Percentiles rank a stretch among this genome's conserved stretches.
phyloP scores from a whole-genome alignment of 2,797 vertebrate species.

The Spinus olivaceus region DNA sequence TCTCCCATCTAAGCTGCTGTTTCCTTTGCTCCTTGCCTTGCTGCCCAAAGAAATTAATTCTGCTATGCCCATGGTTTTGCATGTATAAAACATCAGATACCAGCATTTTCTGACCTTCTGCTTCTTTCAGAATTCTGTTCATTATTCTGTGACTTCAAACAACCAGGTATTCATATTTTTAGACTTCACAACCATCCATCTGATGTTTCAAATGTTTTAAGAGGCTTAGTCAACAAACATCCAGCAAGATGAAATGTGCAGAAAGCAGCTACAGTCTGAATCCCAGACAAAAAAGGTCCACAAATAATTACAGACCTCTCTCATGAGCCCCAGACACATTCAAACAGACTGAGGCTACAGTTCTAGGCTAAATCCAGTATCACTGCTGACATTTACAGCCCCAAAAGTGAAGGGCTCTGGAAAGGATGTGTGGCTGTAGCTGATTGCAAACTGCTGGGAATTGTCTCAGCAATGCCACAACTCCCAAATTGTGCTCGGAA shows the following conservation, averaged over 20 bases:
- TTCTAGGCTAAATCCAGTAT: neutral
- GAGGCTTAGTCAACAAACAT: neutral
- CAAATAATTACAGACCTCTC: neutral
- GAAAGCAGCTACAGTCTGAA: neutral
- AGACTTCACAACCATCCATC: neutral
- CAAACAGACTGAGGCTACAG: neutral
- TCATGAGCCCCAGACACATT: neutral
- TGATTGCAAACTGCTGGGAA: neutral
- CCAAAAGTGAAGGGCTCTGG: neutral
- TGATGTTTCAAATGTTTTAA: neutral
- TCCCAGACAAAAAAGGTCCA: neutral
- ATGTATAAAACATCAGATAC: constrained; percentile 18
- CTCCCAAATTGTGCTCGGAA: neutral
- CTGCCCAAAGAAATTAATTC: constrained; percentile 5
- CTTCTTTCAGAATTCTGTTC: neutral
- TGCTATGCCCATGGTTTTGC: neutral
- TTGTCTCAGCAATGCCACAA: neutral
- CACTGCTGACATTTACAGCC: neutral
- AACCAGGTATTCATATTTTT: neutral
- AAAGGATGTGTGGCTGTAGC: neutral
- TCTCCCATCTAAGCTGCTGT: neutral
- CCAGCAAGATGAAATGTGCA: neutral
- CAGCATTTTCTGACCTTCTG: constrained; percentile 18
- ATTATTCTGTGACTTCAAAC: neutral
- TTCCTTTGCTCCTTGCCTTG: neutral